Percentiles rank a stretch among this genome's conserved stretches.
phyloP scores from a whole-genome alignment of 1,140 invertebrate species.

The Eriosoma lanigerum region DNA sequence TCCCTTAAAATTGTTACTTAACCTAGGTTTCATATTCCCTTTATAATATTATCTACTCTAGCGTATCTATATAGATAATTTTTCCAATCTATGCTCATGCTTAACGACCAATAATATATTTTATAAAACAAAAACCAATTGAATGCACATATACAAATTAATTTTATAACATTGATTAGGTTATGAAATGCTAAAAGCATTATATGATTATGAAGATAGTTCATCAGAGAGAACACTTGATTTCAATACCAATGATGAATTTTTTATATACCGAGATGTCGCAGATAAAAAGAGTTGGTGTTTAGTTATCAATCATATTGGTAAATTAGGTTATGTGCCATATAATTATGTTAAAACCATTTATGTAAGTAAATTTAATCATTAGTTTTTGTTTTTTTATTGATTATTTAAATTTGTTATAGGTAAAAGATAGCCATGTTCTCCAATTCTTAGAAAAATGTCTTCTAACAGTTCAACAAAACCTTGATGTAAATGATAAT shows the following conservation, averaged over 20 bases:
- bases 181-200: constrained; percentile 45
- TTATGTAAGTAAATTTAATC: constrained; percentile 21
- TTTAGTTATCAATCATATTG: constrained; percentile 26
- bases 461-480: neutral
- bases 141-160: neutral
- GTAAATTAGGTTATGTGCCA: constrained; percentile 40
- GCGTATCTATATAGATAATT: too few relatives aligned
- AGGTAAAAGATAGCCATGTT: constrained; percentile 31
- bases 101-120: neutral
- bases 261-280: constrained; percentile 40
- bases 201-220: constrained; percentile 38
- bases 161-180: neutral
- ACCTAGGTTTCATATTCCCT: too few relatives aligned
- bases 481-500: constrained; percentile 25
- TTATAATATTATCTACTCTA: too few relatives aligned
- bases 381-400: neutral
- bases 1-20: too few relatives aligned
- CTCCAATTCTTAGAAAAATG: constrained; percentile 35
- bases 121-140: neutral
- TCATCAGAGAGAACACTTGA: constrained; percentile 30
- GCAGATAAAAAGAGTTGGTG: constrained; percentile 50
- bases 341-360: constrained; percentile 40
- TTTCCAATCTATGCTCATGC: too few relatives aligned
- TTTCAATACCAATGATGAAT: constrained; percentile 34
- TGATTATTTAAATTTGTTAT: neutral